phyloP scores from a whole-genome alignment of 2,113 vertebrate genomes.

The Spheniscus mendiculus region DNA sequence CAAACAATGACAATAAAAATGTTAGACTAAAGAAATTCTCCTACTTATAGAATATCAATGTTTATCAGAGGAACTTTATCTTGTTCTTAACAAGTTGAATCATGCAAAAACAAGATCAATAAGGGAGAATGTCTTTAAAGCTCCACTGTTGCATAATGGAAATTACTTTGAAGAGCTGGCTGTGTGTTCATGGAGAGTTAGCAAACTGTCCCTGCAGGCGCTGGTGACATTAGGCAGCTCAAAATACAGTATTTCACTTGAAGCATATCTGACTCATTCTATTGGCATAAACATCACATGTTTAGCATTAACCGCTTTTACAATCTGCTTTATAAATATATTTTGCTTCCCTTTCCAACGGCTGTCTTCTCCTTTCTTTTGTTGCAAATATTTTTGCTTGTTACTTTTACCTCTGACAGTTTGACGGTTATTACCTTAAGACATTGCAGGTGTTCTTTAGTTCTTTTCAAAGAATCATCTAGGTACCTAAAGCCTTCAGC shows the following conservation, averaged over 20 bases:
- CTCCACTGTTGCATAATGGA: background rate
- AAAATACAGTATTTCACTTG: slow-evolving; percentile 46
- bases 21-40: background rate
- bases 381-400: slow-evolving; percentile 26
- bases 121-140: slow-evolving; percentile 30
- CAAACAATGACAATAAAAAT: slow-evolving; percentile 25
- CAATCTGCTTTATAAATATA: slow-evolving; percentile 24
- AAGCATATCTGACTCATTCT: slow-evolving; percentile 60
- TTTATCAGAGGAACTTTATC: slow-evolving; percentile 40
- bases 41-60: slow-evolving; percentile 56
- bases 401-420: slow-evolving; percentile 23
- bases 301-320: slow-evolving; percentile 43
- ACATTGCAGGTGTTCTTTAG: slow-evolving; percentile 37
- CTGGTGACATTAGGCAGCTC: slow-evolving; percentile 48
- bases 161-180: slow-evolving; percentile 55
- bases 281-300: slow-evolving; percentile 58
- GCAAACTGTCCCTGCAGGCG: slow-evolving; percentile 49
- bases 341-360: background rate
- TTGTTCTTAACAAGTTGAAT: slow-evolving; percentile 37
- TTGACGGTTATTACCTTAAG: slow-evolving; percentile 50
- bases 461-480: background rate
- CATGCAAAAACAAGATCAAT: slow-evolving; percentile 33
- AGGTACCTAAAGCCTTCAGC: background rate
- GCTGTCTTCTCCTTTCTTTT: slow-evolving; percentile 37
- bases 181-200: slow-evolving; percentile 49